Percentiles rank a stretch among this genome's conserved stretches.
phyloP scores from a whole-genome alignment of 2,113 vertebrate genomes.

The Elephas maximus region DNA sequence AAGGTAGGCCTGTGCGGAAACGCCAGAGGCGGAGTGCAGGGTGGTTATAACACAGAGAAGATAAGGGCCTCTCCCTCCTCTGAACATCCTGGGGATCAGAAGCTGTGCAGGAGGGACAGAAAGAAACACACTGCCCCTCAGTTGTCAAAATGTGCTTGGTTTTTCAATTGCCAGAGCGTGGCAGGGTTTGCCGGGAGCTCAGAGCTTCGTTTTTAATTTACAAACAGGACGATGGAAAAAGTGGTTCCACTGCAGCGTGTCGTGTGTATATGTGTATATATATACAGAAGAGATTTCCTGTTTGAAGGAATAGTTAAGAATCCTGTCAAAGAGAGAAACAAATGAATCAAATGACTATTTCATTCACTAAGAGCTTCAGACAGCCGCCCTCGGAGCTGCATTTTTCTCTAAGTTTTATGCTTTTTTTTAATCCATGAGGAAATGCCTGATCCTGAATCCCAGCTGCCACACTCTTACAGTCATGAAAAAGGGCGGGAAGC shows the following conservation, averaged over 20 bases:
- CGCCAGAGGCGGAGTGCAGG: background rate
- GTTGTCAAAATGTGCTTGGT: background rate
- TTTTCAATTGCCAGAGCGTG: background rate
- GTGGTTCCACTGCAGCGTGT: background rate
- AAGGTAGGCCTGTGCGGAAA: slow-evolving; percentile 2
- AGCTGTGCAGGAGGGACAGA: background rate
- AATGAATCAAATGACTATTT: slow-evolving; percentile 1
- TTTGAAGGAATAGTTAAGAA: background rate
- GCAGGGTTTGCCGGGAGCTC: background rate
- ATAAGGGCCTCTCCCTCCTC: background rate
- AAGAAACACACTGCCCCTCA: background rate
- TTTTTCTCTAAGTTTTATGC: background rate
- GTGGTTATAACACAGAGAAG: background rate
- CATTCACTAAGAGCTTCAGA: background rate
- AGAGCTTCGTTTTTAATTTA: background rate
- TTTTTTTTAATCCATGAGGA: background rate
- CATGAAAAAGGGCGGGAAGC: background rate
- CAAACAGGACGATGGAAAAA: background rate
- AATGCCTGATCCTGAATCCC: background rate
- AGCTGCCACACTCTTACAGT: background rate
- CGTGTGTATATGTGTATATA: background rate
- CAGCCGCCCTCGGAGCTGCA: background rate
- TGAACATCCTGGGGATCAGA: background rate
- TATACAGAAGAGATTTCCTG: background rate
- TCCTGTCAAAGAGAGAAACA: background rate